A percentile compares a stretch with the other conserved stretches of the same genome.
Evolutionary conservation across 2,797 vertebrate genomes (phyloP).

Genomic region (Sparus aurata): DNA sequence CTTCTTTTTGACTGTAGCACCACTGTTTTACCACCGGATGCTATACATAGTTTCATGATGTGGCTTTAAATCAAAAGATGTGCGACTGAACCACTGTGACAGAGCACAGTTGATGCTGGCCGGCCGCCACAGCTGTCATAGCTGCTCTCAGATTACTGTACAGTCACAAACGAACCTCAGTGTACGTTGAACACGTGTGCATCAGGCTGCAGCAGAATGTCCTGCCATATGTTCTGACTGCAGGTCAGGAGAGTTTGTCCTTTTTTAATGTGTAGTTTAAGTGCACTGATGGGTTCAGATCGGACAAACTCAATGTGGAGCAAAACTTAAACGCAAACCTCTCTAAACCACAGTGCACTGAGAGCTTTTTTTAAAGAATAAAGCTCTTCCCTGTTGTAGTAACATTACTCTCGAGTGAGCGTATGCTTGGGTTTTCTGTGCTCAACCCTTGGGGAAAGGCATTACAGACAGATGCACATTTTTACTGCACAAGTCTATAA

Average conservation of each 20-base stretch:
- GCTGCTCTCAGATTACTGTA: constrained; percentile 4
- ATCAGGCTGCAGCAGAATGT: neutral
- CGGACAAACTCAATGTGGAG: neutral
- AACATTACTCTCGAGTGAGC: constrained; percentile 51
- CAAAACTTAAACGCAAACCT: neutral
- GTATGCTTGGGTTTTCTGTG: constrained; percentile 48
- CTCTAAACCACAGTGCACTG: neutral
- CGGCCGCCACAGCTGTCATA: neutral
- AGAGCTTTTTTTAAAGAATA: constrained; percentile 15
- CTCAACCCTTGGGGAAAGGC: constrained; percentile 33
- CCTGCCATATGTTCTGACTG: neutral
- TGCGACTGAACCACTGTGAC: neutral
- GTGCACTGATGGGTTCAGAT: neutral
- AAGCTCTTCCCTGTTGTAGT: constrained; percentile 38
- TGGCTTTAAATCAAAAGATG: constrained; percentile 24
- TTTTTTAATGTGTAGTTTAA: neutral
- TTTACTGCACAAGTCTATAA: constrained; percentile 36
- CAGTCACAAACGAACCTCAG: neutral
- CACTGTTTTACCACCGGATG: constrained; percentile 12
- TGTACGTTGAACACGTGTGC: neutral
- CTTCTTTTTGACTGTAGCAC: neutral
- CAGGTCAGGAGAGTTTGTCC: neutral
- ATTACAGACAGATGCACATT: constrained; percentile 29
- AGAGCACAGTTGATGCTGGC: neutral
- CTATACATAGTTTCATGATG: neutral